Base-by-base conservation (phyloP, 1,140 invertebrate genomes). In the Drosophila lacertosa region DNA sequence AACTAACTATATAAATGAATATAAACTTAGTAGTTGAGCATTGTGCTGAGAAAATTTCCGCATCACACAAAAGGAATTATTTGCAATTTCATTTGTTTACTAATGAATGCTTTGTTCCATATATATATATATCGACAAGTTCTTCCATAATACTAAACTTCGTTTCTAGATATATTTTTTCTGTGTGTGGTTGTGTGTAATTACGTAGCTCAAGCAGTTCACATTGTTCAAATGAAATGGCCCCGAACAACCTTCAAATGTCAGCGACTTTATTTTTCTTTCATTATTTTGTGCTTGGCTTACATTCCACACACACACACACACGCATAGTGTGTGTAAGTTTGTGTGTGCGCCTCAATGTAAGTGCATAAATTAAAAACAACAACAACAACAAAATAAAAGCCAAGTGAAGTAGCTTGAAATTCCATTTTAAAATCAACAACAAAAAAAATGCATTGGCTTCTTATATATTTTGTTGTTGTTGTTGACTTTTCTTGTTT, bases 221-320 rank as follows among this genome's bases (percentile, higher is more conserved):
- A 33, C 68, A 81, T 60, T 81, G 77, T 82, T 71, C 73, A 77
- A 77, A 82, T 65, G 58, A 73, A 82, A 40, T 73, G 57, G 57
- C 53, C 24, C 32, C 42, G 44, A 66, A 60, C 70, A 86, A 89
- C 81, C 81, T 86, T 86, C 81, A 59, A 77, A 77, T 88, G 83
- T 88, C 81, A 82, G 82, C 82, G 81, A 70, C 81, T 83, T 54
- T 65, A 47, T 75, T 76, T 83, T 55, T 71, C 68, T 60, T 76
- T 57, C 45, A 75, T 66, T 60, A 72, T 63, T 62, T 77, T 76
- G 33, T 51, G 32, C 45, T 74, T 48, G 66, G 59, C 66, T 69
- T 64, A 69, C 59, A 63, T 67, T 60, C 54, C 42, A 62, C 48
- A 63, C 26, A 57, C 45, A 67, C 53, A 58, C 15, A 51, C 20